Conservation (phyloP, 2,888 invertebrate genomes). For the Lasioglossum figueresi region DNA sequence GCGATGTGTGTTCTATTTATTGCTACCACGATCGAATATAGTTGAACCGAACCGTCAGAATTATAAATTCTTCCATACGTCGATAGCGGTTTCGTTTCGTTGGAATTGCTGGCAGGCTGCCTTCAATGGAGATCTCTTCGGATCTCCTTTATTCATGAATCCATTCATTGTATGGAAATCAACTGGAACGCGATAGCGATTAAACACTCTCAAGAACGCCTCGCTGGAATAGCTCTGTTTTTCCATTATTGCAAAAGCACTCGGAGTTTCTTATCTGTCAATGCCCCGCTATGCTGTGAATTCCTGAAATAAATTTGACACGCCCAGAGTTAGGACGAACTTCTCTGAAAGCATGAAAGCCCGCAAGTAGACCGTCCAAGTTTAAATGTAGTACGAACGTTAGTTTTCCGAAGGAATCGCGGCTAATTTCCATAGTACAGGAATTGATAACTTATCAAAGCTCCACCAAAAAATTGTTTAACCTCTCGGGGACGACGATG, state of each 20-base stretch:
- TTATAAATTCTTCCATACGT: constrained; percentile 47
- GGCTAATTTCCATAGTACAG: neutral
- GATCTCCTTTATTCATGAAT: constrained; percentile 64
- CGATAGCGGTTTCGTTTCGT: constrained; percentile 34
- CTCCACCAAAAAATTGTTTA: neutral
- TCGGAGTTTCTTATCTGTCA: constrained; percentile 44
- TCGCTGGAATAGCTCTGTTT: constrained; percentile 37
- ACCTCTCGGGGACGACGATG: neutral
- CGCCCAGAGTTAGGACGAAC: neutral
- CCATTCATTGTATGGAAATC: constrained; percentile 63
- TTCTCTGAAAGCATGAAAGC: neutral
- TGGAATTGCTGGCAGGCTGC: constrained; percentile 64
- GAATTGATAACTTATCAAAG: neutral
- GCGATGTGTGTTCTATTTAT: too few species aligned
- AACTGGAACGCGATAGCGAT: constrained; percentile 49
- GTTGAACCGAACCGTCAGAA: neutral
- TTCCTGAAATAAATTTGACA: constrained; percentile 18
- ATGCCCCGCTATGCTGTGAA: constrained; percentile 12
- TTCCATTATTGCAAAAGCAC: constrained; percentile 46
- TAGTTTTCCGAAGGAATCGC: neutral
- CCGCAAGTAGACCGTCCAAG: too few species aligned
- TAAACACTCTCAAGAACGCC: constrained; percentile 49
- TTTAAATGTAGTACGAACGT: neutral
- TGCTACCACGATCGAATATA: neutral
- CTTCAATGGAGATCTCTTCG: constrained; percentile 9